Conservation (phyloP, 2,797 vertebrate genomes). For the Buphagus erythrorhynchus region DNA sequence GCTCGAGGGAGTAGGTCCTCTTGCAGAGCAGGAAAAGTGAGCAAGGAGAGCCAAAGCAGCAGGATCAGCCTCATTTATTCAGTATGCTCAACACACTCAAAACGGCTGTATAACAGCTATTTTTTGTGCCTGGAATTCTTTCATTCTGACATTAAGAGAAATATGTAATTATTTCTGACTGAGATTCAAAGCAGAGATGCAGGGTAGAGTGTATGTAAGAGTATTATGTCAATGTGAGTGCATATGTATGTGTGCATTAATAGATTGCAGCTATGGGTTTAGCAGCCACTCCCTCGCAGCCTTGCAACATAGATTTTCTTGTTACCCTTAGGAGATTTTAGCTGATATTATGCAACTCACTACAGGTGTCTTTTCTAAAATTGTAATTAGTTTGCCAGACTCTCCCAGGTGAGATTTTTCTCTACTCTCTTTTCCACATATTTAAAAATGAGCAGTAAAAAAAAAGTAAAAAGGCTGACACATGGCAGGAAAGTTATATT, state of each 20-base stretch:
- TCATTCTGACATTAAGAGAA: constrained; percentile 3
- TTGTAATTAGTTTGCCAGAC: constrained; percentile 21
- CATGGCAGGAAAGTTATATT: not conserved
- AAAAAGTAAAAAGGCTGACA: not conserved
- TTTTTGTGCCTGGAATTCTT: not conserved
- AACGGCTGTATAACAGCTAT: constrained; percentile 8
- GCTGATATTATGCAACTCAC: not conserved
- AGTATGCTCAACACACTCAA: not conserved
- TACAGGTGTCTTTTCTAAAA: constrained; percentile 36
- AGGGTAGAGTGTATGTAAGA: not conserved
- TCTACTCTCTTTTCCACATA: not conserved
- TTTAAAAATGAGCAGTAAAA: not conserved
- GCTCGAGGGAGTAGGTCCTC: not conserved
- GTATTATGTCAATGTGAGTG: not conserved
- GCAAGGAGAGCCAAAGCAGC: not conserved
- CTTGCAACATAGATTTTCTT: constrained; percentile 9
- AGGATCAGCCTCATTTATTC: constrained; percentile 3
- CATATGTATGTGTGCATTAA: not conserved
- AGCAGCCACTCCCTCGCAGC: not conserved
- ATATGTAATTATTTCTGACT: constrained; percentile 22
- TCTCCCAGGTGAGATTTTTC: constrained; percentile 15
- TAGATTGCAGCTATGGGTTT: constrained; percentile 13
- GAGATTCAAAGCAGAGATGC: not conserved
- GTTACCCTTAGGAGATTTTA: constrained; percentile 32
- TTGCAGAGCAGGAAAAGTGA: not conserved